A percentile compares a stretch with the other conserved stretches of the same genome.
These are phyloP conservation scores for Axis porcinus DNA, from an alignment of 2,113 vertebrate species.

Conservation along the genomic window DNA sequence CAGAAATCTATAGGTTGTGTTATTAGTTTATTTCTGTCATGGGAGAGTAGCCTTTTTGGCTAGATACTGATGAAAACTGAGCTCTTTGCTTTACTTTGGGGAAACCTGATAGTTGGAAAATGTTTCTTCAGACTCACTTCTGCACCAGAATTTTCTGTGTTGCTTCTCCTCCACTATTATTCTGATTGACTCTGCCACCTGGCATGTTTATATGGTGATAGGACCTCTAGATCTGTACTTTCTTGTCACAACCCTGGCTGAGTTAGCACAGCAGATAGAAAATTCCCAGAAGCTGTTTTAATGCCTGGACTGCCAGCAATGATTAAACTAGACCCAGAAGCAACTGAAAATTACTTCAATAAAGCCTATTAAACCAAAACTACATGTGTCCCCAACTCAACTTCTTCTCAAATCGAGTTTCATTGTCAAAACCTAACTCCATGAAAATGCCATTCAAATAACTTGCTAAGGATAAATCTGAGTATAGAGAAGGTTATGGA, in stretches of 20 bases:
- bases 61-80: background rate
- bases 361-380: background rate
- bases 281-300: background rate
- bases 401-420: background rate
- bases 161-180: background rate
- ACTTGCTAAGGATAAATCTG: background rate
- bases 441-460: background rate
- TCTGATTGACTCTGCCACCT: background rate
- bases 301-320: background rate
- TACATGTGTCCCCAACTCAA: background rate
- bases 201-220: background rate
- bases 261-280: background rate
- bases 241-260: background rate
- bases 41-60: background rate
- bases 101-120: background rate
- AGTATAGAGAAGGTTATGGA: background rate
- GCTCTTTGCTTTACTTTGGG: background rate
- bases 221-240: background rate
- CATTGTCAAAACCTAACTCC: background rate
- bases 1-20: background rate
- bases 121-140: background rate
- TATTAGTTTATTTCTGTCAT: background rate
- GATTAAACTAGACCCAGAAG: background rate
- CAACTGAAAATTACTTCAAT: background rate
- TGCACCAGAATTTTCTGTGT: background rate